Evolutionary conservation across 2,113 vertebrate species (phyloP).

Genomic region (Neodontobutis hainanensis): DNA sequence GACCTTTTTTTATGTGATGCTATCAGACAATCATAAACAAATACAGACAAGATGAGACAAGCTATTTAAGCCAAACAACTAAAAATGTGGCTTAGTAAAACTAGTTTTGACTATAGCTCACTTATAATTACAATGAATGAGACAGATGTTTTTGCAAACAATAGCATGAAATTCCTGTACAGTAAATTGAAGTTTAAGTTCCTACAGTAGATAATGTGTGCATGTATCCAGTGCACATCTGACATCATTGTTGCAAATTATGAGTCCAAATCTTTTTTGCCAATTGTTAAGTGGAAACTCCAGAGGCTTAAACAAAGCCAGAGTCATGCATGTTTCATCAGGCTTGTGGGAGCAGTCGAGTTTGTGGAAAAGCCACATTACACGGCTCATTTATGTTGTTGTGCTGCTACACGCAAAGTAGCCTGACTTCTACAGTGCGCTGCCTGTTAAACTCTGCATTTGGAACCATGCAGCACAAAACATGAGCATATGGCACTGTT

Average conservation of each 20-base stretch:
- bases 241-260: background rate
- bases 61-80: too few species aligned
- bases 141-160: too few species aligned
- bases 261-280: background rate
- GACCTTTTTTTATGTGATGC: too few species aligned
- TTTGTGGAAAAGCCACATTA: conserved; percentile 58
- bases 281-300: conserved; percentile 5
- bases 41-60: too few species aligned
- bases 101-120: too few species aligned
- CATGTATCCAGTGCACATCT: too few species aligned
- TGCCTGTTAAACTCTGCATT: conserved; percentile 20
- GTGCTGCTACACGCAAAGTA: conserved; percentile 46
- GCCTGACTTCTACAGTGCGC: conserved; percentile 17
- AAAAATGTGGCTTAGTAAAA: too few species aligned
- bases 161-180: too few species aligned
- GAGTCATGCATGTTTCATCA: conserved; percentile 65
- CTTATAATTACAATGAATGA: too few species aligned
- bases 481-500: conserved; percentile 21
- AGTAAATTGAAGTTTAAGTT: too few species aligned
- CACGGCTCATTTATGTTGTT: conserved; percentile 67
- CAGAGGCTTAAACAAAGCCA: conserved; percentile 30
- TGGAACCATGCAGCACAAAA: conserved; percentile 22
- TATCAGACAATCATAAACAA: too few species aligned
- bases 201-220: too few species aligned
- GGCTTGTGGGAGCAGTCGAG: conserved; percentile 30